Base-by-base conservation (phyloP, 2,113 vertebrate species). In the Ciconia boyciana region DNA sequence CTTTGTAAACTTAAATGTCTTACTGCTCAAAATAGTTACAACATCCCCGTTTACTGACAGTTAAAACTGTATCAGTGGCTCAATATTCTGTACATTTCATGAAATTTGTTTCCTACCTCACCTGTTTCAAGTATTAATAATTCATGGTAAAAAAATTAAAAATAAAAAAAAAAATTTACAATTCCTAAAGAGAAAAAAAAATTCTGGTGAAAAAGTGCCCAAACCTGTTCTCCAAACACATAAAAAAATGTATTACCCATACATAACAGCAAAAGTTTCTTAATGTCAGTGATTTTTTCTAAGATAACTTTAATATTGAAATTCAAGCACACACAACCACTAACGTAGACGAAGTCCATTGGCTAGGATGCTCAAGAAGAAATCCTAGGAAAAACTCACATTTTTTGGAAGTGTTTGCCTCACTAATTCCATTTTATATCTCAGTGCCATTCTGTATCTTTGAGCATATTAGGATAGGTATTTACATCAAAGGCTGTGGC, bases 1-100 rank as follows among this genome's bases (percentile, higher is more conserved):
- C 83, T 92, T 94, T 87, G 39, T 39, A 39, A 39, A 95, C 82
- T 93, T 90, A 76, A 95, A 95, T 52, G 46, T 31, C 39, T 94
- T 85, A 85, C 81, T 77, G 44, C 20, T 64, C 82, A 55, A 70
- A 39, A 41, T 18, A 62, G 25, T 43, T 52, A 32, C 0, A 0
- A 39, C 6, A n/a, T 32, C 7, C n/a, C 61, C 17, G 9, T 65
- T 87, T 87, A 80, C 78, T 84, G 55, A 32, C 58, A 83, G 51
- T 41, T 93, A 80, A 94, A 97, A 92, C 58, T 90, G 36, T 41
- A 66, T 44, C 24, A 75, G 54, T 18, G 51, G 52, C 87, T 95
- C 32, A 71, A 58, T 80, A 95, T 55, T 95, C 78, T 43, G 21
- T 87, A 91, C 41, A 46, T n/a, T 61, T 69, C 24, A 43, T 17